Percentiles rank a stretch among this genome's conserved stretches.
These are phyloP conservation scores for Calliphora vomitoria DNA, from an alignment of 2,888 invertebrate species.

Conservation along the genomic window DNA sequence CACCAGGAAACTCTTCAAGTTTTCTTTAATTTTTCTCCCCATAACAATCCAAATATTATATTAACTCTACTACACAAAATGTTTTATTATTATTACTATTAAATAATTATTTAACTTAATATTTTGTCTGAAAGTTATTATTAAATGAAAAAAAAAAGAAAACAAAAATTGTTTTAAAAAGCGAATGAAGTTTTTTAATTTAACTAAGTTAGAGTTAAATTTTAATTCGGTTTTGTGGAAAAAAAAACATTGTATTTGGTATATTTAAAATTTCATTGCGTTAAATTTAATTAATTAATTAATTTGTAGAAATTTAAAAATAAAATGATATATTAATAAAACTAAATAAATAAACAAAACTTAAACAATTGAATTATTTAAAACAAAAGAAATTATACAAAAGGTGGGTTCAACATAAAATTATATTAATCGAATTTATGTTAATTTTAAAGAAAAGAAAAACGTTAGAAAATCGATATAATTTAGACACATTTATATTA, in stretches of 20 bases:
- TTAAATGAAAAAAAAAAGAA: too few species aligned
- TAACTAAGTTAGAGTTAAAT: conserved; percentile 34
- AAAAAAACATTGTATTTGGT: conserved; percentile 15
- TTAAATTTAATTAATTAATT: conserved; percentile 61
- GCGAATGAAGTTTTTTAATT: background rate
- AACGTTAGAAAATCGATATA: too few species aligned
- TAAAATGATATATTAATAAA: conserved; percentile 56
- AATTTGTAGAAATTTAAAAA: conserved; percentile 53
- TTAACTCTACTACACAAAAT: conserved; percentile 9
- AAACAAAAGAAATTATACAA: too few species aligned
- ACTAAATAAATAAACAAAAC: background rate
- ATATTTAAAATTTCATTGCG: conserved; percentile 58
- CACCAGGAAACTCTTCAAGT: background rate
- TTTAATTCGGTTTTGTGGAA: conserved; percentile 37
- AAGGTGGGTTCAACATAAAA: too few species aligned
- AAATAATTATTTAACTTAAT: background rate
- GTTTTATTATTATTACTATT: background rate
- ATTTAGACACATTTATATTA: too few species aligned
- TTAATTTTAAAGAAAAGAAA: too few species aligned
- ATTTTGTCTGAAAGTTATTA: conserved; percentile 20
- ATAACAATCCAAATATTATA: background rate
- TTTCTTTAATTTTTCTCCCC: conserved; percentile 7
- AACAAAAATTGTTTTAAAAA: background rate
- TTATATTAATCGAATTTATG: too few species aligned
- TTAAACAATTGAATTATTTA: background rate